Conservation (phyloP, 2,797 vertebrate genomes). For the Craterocephalus amniculus region DNA sequence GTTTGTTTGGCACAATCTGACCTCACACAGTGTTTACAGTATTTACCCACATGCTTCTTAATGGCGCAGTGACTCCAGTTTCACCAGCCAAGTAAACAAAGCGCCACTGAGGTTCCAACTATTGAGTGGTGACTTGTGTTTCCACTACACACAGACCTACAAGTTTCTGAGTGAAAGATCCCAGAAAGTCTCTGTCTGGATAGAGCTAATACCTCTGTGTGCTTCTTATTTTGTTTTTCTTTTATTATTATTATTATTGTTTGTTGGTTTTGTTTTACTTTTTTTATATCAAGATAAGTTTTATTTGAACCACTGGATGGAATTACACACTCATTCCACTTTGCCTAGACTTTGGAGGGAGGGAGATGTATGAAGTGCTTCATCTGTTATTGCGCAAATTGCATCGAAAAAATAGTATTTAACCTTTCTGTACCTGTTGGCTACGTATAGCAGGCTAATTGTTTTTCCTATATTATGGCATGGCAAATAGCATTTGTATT, state of each 20-base stretch:
- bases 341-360: constrained; percentile 92
- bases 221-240: constrained; percentile 78
- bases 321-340: constrained; percentile 90
- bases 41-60: constrained; percentile 99
- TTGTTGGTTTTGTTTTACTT: constrained; percentile 32
- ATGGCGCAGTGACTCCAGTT: constrained; percentile 95
- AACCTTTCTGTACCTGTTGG: constrained; percentile 99
- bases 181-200: constrained; percentile 81
- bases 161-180: constrained; percentile 71
- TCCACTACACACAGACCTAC: constrained; percentile 74
- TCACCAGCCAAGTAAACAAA: constrained; percentile 83
- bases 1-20: constrained; percentile 94
- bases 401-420: constrained; percentile 96
- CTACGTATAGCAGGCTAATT: constrained; percentile 96
- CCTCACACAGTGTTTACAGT: constrained; percentile 99
- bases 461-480: constrained; percentile 99
- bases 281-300: constrained; percentile 85
- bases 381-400: constrained; percentile 94
- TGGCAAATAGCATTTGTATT: constrained; percentile 99
- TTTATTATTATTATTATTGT: constrained; percentile 15
- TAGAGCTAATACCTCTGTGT: constrained; percentile 97
- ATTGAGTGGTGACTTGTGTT: constrained; percentile 75
- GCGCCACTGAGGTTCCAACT: constrained; percentile 73
- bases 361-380: constrained; percentile 91
- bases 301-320: constrained; percentile 99